Conservation (phyloP, 2,797 vertebrate species). For the Anniella stebbinsi region DNA sequence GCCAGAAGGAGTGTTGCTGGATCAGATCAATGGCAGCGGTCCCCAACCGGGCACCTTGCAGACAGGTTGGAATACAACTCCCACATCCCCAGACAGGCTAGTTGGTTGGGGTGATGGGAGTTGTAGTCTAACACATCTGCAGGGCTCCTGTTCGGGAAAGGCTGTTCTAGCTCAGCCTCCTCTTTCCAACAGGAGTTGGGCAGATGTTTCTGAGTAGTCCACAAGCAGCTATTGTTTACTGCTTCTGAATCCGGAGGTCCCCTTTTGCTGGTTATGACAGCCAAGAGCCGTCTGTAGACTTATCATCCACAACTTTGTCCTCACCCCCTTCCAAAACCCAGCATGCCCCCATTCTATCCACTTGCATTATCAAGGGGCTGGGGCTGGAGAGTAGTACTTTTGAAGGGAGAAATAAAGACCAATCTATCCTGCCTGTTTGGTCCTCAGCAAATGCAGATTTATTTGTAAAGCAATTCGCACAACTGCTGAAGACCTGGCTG, state of each 20-base stretch:
- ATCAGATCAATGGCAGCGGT: neutral
- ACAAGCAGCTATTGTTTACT: neutral
- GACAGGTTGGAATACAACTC: neutral
- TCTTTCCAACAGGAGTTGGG: neutral
- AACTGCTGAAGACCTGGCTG: neutral
- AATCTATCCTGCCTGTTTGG: neutral
- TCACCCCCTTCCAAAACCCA: neutral
- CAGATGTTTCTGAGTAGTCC: neutral
- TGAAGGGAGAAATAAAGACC: neutral
- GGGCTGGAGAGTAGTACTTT: too few species aligned
- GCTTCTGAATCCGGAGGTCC: neutral
- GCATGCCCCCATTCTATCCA: too few species aligned
- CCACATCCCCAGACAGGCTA: neutral
- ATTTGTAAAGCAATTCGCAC: neutral
- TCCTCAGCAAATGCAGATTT: neutral
- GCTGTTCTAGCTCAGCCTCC: too few species aligned
- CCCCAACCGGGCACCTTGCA: neutral
- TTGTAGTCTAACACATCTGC: neutral
- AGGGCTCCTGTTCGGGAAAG: neutral
- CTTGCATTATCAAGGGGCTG: neutral
- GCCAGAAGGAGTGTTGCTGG: neutral
- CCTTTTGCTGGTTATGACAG: neutral
- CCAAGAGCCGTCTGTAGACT: neutral
- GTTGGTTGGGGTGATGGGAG: neutral
- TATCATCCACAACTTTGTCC: neutral